These are phyloP conservation scores for Platygyra sinensis DNA, from an alignment of 64 coral and sea anemone genomes.

Conservation along the genomic window DNA sequence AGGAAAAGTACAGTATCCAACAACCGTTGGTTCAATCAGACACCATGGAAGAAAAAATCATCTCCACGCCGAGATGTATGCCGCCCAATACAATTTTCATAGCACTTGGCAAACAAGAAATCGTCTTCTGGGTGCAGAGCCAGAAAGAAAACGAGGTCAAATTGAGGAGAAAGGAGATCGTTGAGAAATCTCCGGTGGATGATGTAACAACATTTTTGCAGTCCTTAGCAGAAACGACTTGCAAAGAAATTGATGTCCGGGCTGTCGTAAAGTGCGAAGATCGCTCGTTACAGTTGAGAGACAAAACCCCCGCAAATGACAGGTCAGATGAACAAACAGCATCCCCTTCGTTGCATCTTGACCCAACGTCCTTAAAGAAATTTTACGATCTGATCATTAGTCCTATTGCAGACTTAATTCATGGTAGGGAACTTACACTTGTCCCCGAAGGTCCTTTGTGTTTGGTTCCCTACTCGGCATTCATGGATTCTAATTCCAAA, in stretches of 20 bases:
- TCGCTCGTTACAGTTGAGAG: not conserved
- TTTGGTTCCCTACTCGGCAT: constrained; percentile 21
- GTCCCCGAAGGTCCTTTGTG: not conserved
- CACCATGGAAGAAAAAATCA: not conserved
- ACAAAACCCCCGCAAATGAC: not conserved
- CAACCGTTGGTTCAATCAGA: not conserved
- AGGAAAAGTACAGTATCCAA: not conserved
- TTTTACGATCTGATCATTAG: not conserved
- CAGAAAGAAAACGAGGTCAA: not conserved
- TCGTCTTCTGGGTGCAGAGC: not conserved
- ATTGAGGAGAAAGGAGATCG: not conserved
- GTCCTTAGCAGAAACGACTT: not conserved
- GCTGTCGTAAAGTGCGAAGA: not conserved
- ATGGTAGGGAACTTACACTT: not conserved
- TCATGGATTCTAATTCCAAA: not conserved
- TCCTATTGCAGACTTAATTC: not conserved
- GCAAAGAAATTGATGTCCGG: not conserved
- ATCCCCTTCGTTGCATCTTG: not conserved
- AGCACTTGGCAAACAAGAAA: not conserved
- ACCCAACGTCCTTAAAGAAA: not conserved
- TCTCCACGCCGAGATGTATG: too few relatives aligned
- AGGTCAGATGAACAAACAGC: too few relatives aligned
- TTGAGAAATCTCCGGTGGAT: not conserved
- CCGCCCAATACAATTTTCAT: not conserved
- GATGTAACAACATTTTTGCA: not conserved